Percentiles rank a stretch among this genome's conserved stretches.
These are phyloP conservation scores for Timandra comae DNA, from an alignment of 2,888 invertebrate genomes.

Conservation along the genomic window DNA sequence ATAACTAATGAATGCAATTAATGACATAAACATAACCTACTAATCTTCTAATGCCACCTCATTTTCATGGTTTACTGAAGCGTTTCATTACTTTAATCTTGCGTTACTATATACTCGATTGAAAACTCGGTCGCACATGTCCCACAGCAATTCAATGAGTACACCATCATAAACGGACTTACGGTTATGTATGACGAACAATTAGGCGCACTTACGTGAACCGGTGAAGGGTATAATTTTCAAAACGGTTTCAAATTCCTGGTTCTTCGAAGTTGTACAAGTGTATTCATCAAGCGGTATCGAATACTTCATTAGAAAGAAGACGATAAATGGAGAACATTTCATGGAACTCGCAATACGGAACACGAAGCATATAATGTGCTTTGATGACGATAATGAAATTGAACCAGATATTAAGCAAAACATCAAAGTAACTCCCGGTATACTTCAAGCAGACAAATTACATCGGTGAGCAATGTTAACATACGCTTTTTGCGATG, in stretches of 20 bases:
- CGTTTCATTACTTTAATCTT: slow-evolving; percentile 1
- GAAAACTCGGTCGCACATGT: too few relatives aligned
- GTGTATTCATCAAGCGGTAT: slow-evolving; percentile 15
- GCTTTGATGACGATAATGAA: slow-evolving; percentile 2
- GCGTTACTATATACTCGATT: too few relatives aligned
- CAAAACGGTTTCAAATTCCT: slow-evolving; percentile 32
- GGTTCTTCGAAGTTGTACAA: slow-evolving; percentile 32
- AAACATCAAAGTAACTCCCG: slow-evolving; percentile 7
- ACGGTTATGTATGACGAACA: slow-evolving; percentile 21
- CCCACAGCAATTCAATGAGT: too few relatives aligned
- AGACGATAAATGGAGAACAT: not conserved
- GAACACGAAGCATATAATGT: slow-evolving; percentile 2
- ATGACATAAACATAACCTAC: too few relatives aligned
- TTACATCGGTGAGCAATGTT: slow-evolving; percentile 22
- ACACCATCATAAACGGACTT: slow-evolving; percentile 31
- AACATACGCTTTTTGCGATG: slow-evolving; percentile 29
- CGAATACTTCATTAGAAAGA: slow-evolving; percentile 9
- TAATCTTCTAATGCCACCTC: not conserved
- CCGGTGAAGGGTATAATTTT: slow-evolving; percentile 30
- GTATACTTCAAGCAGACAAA: slow-evolving; percentile 7
- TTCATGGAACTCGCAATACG: too few relatives aligned
- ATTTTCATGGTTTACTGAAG: slow-evolving; percentile 2
- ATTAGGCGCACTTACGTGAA: slow-evolving; percentile 29
- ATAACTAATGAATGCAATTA: too few relatives aligned
- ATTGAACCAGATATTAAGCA: not conserved